Evolutionary conservation across 2,797 vertebrate genomes (phyloP).

Genomic region (Spheniscus humboldti): DNA sequence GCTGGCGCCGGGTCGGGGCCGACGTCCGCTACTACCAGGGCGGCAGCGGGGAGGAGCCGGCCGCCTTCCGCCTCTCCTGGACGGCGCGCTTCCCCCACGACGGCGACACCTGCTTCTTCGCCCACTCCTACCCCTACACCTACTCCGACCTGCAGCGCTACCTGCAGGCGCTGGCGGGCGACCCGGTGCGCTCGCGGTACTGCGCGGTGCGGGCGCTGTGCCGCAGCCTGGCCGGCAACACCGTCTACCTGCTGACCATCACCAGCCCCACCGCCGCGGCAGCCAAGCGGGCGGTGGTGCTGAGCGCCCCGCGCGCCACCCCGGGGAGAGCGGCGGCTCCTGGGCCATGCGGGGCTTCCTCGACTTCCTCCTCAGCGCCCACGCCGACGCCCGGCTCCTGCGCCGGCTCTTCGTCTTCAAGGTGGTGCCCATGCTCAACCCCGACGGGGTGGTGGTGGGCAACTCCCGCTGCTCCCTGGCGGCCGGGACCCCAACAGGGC

Average conservation of each 20-base stretch:
- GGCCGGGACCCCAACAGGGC: conserved; percentile 88
- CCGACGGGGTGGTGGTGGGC: conserved; percentile 92
- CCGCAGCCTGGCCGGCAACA: conserved; percentile 87
- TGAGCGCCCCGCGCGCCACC: conserved; percentile 87
- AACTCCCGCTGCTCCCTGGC: conserved; percentile 92
- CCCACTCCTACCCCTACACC: conserved; percentile 93
- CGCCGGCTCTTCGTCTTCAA: conserved; percentile 90
- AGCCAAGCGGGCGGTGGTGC: conserved; percentile 83
- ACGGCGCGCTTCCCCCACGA: conserved; percentile 82
- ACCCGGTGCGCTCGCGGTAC: conserved; percentile 73
- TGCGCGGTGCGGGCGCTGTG: conserved; percentile 85
- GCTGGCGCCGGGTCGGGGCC: conserved; percentile 82
- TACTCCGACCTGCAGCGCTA: conserved; percentile 86
- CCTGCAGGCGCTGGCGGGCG: conserved; percentile 71
- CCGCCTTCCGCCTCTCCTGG: conserved; percentile 86
- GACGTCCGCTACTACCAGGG: conserved; percentile 82
- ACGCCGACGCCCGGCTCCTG: conserved; percentile 83
- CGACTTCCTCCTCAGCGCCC: conserved; percentile 85
- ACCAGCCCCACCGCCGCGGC: conserved; percentile 66
- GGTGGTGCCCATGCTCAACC: conserved; percentile 95
- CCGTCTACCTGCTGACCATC: conserved; percentile 84
- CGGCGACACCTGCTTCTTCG: conserved; percentile 88
- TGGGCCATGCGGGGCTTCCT: conserved; percentile 94
- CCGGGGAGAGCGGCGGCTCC: conserved; percentile 87
- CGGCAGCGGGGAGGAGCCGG: conserved; percentile 25